phyloP scores from a whole-genome alignment of 92 coral and sea anemone species.

The Isaurus tuberculatus region DNA sequence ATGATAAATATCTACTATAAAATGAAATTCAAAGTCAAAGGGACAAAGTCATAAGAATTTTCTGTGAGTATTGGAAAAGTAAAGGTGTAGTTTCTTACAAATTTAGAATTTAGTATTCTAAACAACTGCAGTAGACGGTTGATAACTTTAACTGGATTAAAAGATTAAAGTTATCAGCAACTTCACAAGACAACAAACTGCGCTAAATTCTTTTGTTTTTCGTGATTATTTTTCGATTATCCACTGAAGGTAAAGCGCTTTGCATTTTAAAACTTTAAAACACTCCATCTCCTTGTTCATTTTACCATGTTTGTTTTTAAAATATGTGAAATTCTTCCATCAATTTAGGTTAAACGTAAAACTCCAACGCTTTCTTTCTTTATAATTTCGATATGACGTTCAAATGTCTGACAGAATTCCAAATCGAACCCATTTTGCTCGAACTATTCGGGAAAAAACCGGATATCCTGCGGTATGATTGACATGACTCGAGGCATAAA shows the following conservation, averaged over 20 bases:
- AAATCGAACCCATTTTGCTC: conserved; percentile 8
- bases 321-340: conserved; percentile 20
- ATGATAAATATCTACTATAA: no score
- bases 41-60: background rate
- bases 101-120: background rate
- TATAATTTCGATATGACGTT: background rate
- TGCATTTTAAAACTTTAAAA: background rate
- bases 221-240: background rate
- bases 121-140: background rate
- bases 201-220: conserved; percentile 17
- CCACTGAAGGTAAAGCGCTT: background rate
- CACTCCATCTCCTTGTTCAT: background rate
- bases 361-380: background rate
- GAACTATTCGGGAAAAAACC: conserved; percentile 38
- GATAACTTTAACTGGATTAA: conserved; percentile 29
- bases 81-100: background rate
- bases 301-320: background rate
- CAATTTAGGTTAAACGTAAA: background rate
- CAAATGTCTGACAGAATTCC: background rate
- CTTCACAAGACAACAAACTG: conserved; percentile 23
- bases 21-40: background rate
- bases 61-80: background rate
- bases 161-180: conserved; percentile 32
- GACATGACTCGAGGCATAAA: conserved; percentile 24
- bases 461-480: conserved; percentile 50